Base-by-base conservation (phyloP, 2,888 invertebrate species). In the Brassicogethes aeneus region DNA sequence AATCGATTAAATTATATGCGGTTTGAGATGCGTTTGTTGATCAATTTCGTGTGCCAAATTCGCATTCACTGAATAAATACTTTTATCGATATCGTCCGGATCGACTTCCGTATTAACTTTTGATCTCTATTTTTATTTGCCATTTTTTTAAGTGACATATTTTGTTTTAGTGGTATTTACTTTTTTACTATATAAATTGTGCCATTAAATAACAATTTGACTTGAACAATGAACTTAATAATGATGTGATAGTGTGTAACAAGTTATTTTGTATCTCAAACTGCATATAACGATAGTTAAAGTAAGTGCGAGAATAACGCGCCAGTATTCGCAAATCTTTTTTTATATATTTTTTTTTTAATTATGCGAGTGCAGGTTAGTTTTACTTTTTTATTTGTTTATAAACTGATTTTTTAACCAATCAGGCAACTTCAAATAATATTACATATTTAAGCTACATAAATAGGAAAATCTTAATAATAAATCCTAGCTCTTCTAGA, bases 311-410 rank as follows among this genome's bases (percentile, higher is more conserved):
- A 41, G 38, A 41, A 41, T 47, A 42, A 40, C 49, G 54, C 48
- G 52, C 54, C 54, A 54, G 51, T 54, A 54, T 52, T 54, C 44
- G 38, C 39, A 23, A n/a, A n/a, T n/a, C n/a, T n/a, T n/a, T n/a
- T n/a, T n/a, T n/a, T n/a, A n/a, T n/a, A n/a, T n/a, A n/a, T n/a
- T n/a, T n/a, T n/a, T n/a, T n/a, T n/a, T n/a, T n/a, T n/a, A n/a
- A n/a, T n/a, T n/a, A n/a, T n/a, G n/a, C n/a, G n/a, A n/a, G n/a
- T n/a, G n/a, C n/a, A n/a, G n/a, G n/a, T n/a, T n/a, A n/a, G n/a
- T n/a, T n/a, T n/a, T n/a, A n/a, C n/a, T n/a, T n/a, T n/a, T n/a
- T n/a, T n/a, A n/a, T n/a, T n/a, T n/a, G n/a, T n/a, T n/a, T n/a
- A n/a, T n/a, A n/a, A n/a, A n/a, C n/a, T n/a, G n/a, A n/a, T n/a